Conservation (phyloP, 2,797 vertebrate genomes). For the Manis crassicaudata region DNA sequence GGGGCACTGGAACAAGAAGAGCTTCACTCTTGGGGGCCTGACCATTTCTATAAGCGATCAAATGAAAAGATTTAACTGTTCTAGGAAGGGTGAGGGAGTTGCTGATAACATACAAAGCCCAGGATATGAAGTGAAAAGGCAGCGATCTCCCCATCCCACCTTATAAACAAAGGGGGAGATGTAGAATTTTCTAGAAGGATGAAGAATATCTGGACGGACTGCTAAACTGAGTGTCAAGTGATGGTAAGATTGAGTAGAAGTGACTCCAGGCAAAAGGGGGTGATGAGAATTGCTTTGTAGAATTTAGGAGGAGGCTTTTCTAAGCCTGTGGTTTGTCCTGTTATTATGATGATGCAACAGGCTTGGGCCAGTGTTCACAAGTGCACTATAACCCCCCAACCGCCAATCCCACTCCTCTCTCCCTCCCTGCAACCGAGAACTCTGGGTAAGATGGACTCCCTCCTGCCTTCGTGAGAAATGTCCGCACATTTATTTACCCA, state of each 20-base stretch:
- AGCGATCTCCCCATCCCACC: background rate
- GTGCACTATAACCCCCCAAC: background rate
- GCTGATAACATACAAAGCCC: background rate
- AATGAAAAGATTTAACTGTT: background rate
- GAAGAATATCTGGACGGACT: background rate
- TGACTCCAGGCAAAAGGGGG: background rate
- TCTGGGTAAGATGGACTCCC: background rate
- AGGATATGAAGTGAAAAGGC: background rate
- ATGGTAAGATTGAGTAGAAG: background rate
- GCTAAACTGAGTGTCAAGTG: background rate
- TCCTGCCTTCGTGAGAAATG: background rate
- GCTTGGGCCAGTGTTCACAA: background rate
- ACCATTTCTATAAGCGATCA: background rate
- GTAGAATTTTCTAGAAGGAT: conserved; percentile 29
- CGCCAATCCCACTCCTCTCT: background rate
- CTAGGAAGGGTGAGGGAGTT: background rate
- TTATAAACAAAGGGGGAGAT: background rate
- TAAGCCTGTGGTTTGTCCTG: background rate
- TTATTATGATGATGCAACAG: background rate
- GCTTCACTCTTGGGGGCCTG: background rate
- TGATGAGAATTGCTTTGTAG: background rate
- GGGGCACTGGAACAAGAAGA: background rate
- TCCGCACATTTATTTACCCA: background rate
- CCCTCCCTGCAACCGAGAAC: background rate
- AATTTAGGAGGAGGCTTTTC: background rate